These are phyloP conservation scores for Mohoua ochrocephala DNA, from an alignment of 2,113 vertebrate species.

Conservation along the genomic window DNA sequence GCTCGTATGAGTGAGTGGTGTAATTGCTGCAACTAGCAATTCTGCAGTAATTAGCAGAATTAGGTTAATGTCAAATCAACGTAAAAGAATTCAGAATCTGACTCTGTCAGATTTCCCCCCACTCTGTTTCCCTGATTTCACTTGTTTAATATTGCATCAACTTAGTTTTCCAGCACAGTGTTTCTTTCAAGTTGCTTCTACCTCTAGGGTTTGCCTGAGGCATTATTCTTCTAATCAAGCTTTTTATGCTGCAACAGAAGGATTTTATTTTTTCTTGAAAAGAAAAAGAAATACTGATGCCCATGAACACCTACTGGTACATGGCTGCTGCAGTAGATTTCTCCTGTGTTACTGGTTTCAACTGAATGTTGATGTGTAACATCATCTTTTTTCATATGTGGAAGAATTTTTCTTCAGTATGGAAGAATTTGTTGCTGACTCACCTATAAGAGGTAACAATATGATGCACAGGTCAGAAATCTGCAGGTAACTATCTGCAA, in stretches of 20 bases:
- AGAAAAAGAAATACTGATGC: neutral
- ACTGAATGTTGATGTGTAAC: neutral
- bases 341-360: neutral
- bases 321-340: neutral
- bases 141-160: slow-evolving; percentile 59
- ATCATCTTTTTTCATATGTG: neutral
- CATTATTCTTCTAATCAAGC: slow-evolving; percentile 50
- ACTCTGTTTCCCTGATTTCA: neutral
- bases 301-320: neutral
- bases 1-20: neutral
- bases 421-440: neutral
- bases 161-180: slow-evolving; percentile 20
- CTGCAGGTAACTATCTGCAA: neutral
- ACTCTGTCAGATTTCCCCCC: neutral
- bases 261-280: neutral
- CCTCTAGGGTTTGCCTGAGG: slow-evolving; percentile 54
- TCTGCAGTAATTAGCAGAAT: neutral
- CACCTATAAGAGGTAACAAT: neutral
- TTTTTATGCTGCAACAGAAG: slow-evolving; percentile 8
- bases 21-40: neutral
- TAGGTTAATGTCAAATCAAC: neutral
- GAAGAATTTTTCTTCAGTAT: neutral
- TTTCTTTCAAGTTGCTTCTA: slow-evolving; percentile 50
- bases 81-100: neutral
- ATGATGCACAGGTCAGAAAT: neutral